Base-by-base conservation (phyloP, 2,797 vertebrate species). In the Alcedo quadribrachys region DNA sequence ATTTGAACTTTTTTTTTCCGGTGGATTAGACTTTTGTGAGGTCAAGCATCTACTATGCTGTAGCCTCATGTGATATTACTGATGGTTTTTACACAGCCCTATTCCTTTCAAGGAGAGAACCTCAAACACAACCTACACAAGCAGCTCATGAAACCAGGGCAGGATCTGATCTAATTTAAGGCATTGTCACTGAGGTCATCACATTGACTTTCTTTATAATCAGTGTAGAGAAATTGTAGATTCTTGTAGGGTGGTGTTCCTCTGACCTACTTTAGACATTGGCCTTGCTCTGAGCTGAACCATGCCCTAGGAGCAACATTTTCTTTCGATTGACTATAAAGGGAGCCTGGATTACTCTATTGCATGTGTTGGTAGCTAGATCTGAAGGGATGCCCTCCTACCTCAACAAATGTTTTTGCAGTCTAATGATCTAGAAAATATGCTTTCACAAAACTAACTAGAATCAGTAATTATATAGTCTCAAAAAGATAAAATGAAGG, bases 131-230 rank as follows among this genome's bases (percentile, higher is more conserved):
- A 3, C 21, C 25, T 83, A 15, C 45, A 48, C 11, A 46, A 81
- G 14, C 28, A 79, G 42, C n/a, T 37, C 24, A 22, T 15, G 35
- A 60, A 78, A 60, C 16, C 21, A 18, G 24, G 20, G 37, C 27
- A 82, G 27, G 37, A 63, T 58, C 80, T 89, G n/a, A 67, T 20
- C 30, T 77, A 24, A 66, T 55, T 62, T 82, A 67, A 88, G 28
- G 48, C 51, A 62, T 69, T 51, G 45, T 62, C 6, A 25, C 71
- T 76, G 42, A 71, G n/a, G 37, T 54, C 62, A 70, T 50, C 11
- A 9, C 30, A 8, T 67, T 70, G 32, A 11, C 37, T 88, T 92
- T 50, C 24, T 83, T 68, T 83, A 75, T 63, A 83, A 58, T 85
- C 68, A 77, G 12, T 43, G 7, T 37, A 40, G 57, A 83, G 35